Evolutionary conservation across 2,113 vertebrate genomes (phyloP).

Genomic region (Lagopus leucura): DNA sequence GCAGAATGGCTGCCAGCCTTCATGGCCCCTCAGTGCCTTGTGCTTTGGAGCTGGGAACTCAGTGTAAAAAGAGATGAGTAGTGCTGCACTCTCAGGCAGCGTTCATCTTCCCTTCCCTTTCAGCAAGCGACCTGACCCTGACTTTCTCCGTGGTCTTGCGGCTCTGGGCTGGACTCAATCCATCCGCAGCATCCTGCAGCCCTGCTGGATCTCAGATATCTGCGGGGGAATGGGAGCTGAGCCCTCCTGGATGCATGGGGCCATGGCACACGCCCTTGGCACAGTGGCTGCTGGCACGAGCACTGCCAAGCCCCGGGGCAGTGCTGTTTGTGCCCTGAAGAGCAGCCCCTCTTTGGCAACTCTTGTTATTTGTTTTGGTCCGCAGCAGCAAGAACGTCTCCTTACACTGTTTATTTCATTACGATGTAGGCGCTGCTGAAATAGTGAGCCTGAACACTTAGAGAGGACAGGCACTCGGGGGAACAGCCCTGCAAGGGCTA

Average conservation of each 20-base stretch:
- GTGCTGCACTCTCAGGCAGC: background rate
- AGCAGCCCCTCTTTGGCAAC: background rate
- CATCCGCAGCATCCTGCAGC: background rate
- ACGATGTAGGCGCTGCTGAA: background rate
- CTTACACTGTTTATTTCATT: background rate
- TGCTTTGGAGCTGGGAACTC: background rate
- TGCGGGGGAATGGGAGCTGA: background rate
- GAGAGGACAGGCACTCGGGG: background rate
- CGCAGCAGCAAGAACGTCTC: background rate
- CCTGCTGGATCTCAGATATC: background rate
- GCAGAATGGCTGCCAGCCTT: background rate
- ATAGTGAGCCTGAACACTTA: background rate
- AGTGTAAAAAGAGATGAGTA: background rate
- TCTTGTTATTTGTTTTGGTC: constrained; percentile 8
- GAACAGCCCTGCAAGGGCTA: background rate
- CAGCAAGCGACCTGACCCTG: background rate
- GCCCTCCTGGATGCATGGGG: accelerated
- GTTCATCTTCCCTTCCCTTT: background rate
- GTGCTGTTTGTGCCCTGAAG: background rate
- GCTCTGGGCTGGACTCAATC: background rate
- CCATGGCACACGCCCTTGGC: accelerated
- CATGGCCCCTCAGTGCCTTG: no score
- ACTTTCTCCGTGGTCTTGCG: background rate
- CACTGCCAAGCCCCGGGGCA: background rate
- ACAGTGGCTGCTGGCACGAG: background rate